phyloP scores from a whole-genome alignment of 2,113 vertebrate species.

The Onychostoma macrolepis region DNA sequence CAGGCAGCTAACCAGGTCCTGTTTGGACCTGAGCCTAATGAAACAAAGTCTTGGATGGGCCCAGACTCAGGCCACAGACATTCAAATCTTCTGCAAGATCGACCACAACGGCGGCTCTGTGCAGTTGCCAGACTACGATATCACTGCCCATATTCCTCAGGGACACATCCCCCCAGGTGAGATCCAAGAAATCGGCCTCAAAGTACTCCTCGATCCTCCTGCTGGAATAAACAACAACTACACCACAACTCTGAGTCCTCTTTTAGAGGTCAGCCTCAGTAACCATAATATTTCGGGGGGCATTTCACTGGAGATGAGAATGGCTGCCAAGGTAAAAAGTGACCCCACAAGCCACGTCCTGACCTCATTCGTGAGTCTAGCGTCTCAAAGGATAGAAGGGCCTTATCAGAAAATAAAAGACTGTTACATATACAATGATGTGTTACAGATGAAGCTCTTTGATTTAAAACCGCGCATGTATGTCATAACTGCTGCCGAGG shows the following conservation, averaged over 20 bases:
- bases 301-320: conserved; percentile 87
- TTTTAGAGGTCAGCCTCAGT: conserved; percentile 87
- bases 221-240: conserved; percentile 84
- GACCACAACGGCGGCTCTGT: conserved; percentile 85
- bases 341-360: conserved; percentile 90
- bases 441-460: conserved; percentile 85
- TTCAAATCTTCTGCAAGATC: conserved; percentile 82
- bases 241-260: conserved; percentile 87
- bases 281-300: conserved; percentile 83
- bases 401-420: conserved; percentile 85
- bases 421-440: conserved; percentile 84
- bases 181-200: conserved; percentile 87
- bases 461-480: conserved; percentile 85
- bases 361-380: conserved; percentile 84
- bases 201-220: conserved; percentile 87
- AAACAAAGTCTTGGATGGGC: conserved; percentile 93
- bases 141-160: conserved; percentile 85
- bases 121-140: conserved; percentile 85
- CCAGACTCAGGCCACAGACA: conserved; percentile 90
- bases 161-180: conserved; percentile 87
- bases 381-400: conserved; percentile 83
- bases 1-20: conserved; percentile 90
- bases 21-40: conserved; percentile 86
- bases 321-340: conserved; percentile 84
- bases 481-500: conserved; percentile 81